These are phyloP conservation scores for Acronicta psi DNA, from an alignment of 2,888 invertebrate genomes.

Conservation along the genomic window DNA sequence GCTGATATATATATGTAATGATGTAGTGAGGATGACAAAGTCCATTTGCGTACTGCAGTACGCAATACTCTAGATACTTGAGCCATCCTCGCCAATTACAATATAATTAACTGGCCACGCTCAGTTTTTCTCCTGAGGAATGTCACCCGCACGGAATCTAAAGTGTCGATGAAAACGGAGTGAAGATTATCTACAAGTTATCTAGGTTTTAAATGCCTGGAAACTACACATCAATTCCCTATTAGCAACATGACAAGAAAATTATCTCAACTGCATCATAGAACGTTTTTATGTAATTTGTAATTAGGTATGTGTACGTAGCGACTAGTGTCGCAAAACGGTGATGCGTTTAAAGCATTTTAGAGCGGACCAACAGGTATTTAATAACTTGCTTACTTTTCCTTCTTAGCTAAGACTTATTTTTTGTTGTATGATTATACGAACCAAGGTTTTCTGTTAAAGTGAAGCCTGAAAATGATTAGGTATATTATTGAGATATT, in stretches of 20 bases:
- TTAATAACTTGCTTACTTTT: constrained; percentile 45
- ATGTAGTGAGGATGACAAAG: constrained; percentile 9
- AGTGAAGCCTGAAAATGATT: constrained; percentile 20
- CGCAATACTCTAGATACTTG: constrained; percentile 34
- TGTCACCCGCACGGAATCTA: constrained; percentile 54
- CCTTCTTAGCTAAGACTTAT: constrained; percentile 28
- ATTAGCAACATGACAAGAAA: constrained; percentile 65
- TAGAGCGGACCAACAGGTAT: constrained; percentile 32
- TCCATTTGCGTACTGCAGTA: constrained; percentile 35
- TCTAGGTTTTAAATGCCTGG: constrained; percentile 59
- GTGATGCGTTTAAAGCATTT: constrained; percentile 39
- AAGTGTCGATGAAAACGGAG: constrained; percentile 58
- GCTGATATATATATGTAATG: background rate
- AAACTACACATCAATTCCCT: constrained; percentile 64
- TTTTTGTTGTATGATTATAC: constrained; percentile 33
- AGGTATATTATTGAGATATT: too few relatives aligned
- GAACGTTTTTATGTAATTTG: constrained; percentile 56
- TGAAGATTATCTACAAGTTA: constrained; percentile 59
- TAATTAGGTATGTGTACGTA: constrained; percentile 48
- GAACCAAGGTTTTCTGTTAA: constrained; percentile 23
- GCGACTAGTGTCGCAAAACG: constrained; percentile 38
- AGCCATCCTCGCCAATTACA: constrained; percentile 51
- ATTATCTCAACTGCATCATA: constrained; percentile 54
- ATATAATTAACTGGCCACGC: constrained; percentile 47
- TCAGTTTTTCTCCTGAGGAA: constrained; percentile 46